These are phyloP conservation scores for Stigmatopora nigra DNA, from an alignment of 2,113 vertebrate genomes.

Conservation along the genomic window DNA sequence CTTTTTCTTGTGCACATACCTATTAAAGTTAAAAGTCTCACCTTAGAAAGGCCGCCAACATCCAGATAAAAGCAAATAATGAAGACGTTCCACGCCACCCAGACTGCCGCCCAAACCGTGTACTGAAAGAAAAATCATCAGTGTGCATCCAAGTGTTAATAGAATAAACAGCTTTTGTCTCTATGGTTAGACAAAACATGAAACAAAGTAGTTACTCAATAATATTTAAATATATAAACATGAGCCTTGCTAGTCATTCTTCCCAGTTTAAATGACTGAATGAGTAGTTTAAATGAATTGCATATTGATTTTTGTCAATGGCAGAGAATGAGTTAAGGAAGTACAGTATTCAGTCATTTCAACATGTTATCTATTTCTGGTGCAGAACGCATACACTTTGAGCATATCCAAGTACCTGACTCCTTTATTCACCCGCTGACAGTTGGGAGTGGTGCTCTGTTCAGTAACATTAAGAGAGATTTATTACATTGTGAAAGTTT, in stretches of 20 bases:
- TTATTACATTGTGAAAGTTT: slow-evolving; percentile 41
- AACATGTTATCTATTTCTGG: background rate
- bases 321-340: too few relatives aligned
- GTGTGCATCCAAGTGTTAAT: slow-evolving; percentile 14
- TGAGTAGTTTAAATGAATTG: too few relatives aligned
- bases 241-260: too few relatives aligned
- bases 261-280: too few relatives aligned
- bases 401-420: slow-evolving; percentile 24
- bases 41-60: slow-evolving; percentile 85
- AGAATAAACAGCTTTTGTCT: background rate
- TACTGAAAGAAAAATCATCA: slow-evolving; percentile 68
- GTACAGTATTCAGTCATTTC: too few relatives aligned
- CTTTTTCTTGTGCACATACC: too few relatives aligned
- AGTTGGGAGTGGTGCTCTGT: slow-evolving; percentile 21
- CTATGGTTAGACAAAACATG: background rate
- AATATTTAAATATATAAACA: too few relatives aligned
- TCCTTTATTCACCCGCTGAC: slow-evolving; percentile 44
- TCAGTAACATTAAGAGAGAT: slow-evolving; percentile 18
- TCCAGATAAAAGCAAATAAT: slow-evolving; percentile 92
- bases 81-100: slow-evolving; percentile 92
- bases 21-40: slow-evolving; percentile 49
- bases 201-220: background rate
- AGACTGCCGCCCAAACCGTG: slow-evolving; percentile 80
- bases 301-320: too few relatives aligned
- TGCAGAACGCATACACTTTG: background rate